These are phyloP conservation scores for Pelvicachromis taeniatus DNA, from an alignment of 2,113 vertebrate genomes.

Conservation along the genomic window DNA sequence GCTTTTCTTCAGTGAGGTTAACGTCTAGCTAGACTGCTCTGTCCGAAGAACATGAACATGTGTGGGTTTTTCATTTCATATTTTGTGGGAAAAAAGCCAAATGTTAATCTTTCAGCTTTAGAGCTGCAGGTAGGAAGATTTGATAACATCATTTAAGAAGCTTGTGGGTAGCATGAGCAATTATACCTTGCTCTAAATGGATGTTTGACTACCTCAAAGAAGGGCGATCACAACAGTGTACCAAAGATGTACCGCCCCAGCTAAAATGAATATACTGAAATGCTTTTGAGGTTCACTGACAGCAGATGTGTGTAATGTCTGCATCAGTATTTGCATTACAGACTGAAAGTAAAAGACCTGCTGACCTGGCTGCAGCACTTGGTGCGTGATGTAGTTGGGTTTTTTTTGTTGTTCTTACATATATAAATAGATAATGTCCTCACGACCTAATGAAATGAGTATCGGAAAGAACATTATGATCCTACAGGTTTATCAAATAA, in stretches of 20 bases:
- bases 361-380: background rate
- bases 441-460: constrained; percentile 28
- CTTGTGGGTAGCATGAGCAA: background rate
- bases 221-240: background rate
- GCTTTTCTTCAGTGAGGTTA: background rate
- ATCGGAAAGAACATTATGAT: constrained; percentile 30
- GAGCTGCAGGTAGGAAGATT: background rate
- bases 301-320: background rate
- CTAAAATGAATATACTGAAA: background rate
- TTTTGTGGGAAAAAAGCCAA: background rate
- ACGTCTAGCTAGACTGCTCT: background rate
- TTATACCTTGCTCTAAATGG: background rate
- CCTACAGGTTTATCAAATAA: constrained; percentile 42
- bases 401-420: background rate
- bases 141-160: background rate
- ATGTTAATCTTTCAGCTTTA: background rate
- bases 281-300: background rate
- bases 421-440: constrained; percentile 8
- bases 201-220: background rate
- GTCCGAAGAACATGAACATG: background rate
- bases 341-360: background rate
- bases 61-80: background rate
- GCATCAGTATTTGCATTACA: background rate
- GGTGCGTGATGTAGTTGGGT: background rate
- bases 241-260: background rate